Percentiles rank a stretch among this genome's conserved stretches.
phyloP scores from a whole-genome alignment of 2,113 vertebrate genomes.

The Syngnathoides biaculeatus region DNA sequence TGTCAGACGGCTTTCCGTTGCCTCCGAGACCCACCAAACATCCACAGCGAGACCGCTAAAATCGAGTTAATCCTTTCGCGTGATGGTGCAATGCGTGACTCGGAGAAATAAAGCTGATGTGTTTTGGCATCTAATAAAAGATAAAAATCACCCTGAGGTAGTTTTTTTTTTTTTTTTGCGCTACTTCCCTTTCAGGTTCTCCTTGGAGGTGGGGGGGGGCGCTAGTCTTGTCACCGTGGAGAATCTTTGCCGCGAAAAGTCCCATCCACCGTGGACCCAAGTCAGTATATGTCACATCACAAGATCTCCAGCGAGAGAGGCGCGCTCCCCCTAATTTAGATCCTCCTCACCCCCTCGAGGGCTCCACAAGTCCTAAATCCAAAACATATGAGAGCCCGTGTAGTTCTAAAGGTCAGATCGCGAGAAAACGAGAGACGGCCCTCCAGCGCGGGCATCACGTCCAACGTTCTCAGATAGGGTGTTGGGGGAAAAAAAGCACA shows the following conservation, averaged over 20 bases:
- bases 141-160: constrained; percentile 32
- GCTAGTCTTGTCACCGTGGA: constrained; percentile 21
- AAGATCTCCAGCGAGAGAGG: constrained; percentile 8
- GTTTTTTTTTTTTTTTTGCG: constrained; percentile 22
- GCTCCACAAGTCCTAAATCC: constrained; percentile 24
- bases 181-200: constrained; percentile 3
- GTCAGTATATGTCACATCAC: constrained; percentile 7
- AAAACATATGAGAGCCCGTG: constrained; percentile 36
- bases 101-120: constrained; percentile 28
- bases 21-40: constrained; percentile 15
- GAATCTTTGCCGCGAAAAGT: constrained; percentile 18
- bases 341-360: not conserved
- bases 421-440: constrained; percentile 18
- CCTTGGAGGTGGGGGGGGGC: constrained; percentile 10
- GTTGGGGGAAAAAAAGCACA: too few species aligned
- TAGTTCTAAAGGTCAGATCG: constrained; percentile 29
- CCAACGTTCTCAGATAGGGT: not conserved
- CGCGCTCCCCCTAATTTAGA: constrained; percentile 14
- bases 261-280: not conserved
- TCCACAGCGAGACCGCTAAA: constrained; percentile 10
- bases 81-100: constrained; percentile 12
- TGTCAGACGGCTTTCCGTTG: constrained; percentile 13
- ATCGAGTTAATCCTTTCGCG: constrained; percentile 12
- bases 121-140: constrained; percentile 36
- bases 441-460: constrained; percentile 24